A percentile compares a stretch with the other conserved stretches of the same genome.
These are phyloP conservation scores for Hypomecis punctinalis DNA, from an alignment of 2,888 invertebrate species.

Conservation along the genomic window DNA sequence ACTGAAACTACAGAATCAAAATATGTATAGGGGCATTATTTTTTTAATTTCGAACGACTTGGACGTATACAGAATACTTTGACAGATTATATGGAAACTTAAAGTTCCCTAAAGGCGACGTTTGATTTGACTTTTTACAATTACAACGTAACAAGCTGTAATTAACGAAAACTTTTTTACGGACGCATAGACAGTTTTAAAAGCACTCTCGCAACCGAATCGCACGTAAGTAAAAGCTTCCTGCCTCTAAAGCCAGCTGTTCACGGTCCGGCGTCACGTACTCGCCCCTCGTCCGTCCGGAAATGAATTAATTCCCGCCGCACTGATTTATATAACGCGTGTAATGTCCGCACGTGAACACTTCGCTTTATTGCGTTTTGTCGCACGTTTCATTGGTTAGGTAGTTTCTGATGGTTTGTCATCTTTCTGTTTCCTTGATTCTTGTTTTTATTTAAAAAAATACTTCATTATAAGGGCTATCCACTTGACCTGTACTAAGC, in stretches of 20 bases:
- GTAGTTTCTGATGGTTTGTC: constrained; percentile 15
- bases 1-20: too few species aligned
- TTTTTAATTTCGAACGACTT: too few species aligned
- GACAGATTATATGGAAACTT: too few species aligned
- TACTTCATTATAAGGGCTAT: too few species aligned
- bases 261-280: constrained; percentile 52
- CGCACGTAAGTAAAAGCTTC: constrained; percentile 31
- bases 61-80: too few species aligned
- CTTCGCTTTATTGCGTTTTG: constrained; percentile 42
- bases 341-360: constrained; percentile 50
- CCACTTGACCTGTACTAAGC: too few species aligned
- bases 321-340: constrained; percentile 67
- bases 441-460: too few species aligned
- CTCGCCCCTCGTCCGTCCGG: constrained; percentile 48
- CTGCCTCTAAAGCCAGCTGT: constrained; percentile 37
- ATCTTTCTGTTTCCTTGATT: too few species aligned
- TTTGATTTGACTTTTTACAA: too few species aligned
- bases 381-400: constrained; percentile 41
- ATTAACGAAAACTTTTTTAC: constrained; percentile 2
- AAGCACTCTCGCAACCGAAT: constrained; percentile 21
- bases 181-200: constrained; percentile 13
- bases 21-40: too few species aligned
- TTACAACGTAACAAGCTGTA: not conserved
- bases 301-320: constrained; percentile 70
- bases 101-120: too few species aligned